Conservation (phyloP, 2,888 invertebrate genomes). For the Morinoia aosen region DNA sequence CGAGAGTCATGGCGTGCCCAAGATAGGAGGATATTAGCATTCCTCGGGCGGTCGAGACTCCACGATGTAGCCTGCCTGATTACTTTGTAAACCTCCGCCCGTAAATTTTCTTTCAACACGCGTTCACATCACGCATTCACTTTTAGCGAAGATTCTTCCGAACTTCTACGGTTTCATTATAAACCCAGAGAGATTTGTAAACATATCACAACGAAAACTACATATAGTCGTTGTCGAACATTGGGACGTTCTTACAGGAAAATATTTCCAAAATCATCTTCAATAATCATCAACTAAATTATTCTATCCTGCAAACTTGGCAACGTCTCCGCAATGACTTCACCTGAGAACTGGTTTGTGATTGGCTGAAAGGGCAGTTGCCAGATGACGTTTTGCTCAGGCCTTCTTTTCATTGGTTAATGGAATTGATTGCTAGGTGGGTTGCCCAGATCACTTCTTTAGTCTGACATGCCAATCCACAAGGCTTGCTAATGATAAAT, state of each 20-base stretch:
- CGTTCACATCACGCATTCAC: not conserved
- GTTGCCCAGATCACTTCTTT: slow-evolving; percentile 52
- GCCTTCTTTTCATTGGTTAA: slow-evolving; percentile 18
- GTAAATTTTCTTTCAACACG: slow-evolving; percentile 50
- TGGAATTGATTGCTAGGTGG: slow-evolving; percentile 49
- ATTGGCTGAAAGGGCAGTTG: slow-evolving; percentile 8
- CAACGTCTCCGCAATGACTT: not conserved
- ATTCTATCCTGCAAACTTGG: not conserved
- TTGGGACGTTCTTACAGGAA: not conserved
- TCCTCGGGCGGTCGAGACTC: slow-evolving; percentile 42
- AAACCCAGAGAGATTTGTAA: not conserved
- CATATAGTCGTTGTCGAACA: not conserved
- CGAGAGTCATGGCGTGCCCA: slow-evolving; percentile 49
- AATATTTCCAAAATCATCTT: not conserved
- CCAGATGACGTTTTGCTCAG: slow-evolving; percentile 15
- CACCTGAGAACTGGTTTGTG: not conserved
- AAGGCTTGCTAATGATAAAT: slow-evolving; percentile 52
- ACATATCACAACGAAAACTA: not conserved
- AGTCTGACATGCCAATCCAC: slow-evolving; percentile 53
- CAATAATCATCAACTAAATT: not conserved
- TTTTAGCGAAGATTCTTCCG: not conserved
- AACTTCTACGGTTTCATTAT: not conserved
- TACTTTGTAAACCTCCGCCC: slow-evolving; percentile 45
- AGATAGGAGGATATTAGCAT: slow-evolving; percentile 50
- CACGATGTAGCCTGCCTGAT: slow-evolving; percentile 40